Base-by-base conservation (phyloP, 1,140 invertebrate species). In the Cheumatopsyche charites region DNA sequence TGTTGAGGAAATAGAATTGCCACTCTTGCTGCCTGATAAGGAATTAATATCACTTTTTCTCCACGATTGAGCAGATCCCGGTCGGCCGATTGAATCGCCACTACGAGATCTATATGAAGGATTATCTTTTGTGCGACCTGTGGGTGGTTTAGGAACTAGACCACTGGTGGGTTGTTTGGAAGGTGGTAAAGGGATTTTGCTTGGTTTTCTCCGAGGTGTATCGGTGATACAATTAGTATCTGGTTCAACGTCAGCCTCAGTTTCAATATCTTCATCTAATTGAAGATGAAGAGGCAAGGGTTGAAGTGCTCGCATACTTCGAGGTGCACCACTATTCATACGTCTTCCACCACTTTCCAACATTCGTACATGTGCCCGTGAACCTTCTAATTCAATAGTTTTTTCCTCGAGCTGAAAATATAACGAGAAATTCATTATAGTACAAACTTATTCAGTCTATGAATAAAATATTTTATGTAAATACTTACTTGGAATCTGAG, bases 331-430 rank as follows among this genome's bases (percentile, higher is more conserved):
- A 19, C 69, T 55, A 3, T 63, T 75, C 4, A 72, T n/a, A 80
- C 79, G 2, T 71, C 67, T 74, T 81, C 80, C 73, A 79, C 79
- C 68, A 23, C 80, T 86, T 77, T 93, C 91, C 21, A 93, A 79
- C 45, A 92, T 85, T 12, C 92, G 86, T 13, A 93, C 85, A 55
- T 89, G 86, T 0, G 92, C 92, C 72, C 88, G 84, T 1, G 92
- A 93, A 5, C 92, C 92, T 81, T 94, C 92, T 73, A 94, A 77
- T 79, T 94, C 91, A 72, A 94, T 93, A 73, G 88, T 91, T 77
- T 90, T 89, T 79, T 94, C 91, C 79, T 92, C 91, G 75, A 94
- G 79, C 91, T 93, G 82, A 62, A 81, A 80, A 69, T 74, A 70
- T 11, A 26, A 52, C 4, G 13, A 4, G 25, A 42, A 26, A 62